Evolutionary conservation across 1,140 invertebrate species (phyloP).

Genomic region (Drosophila suzukii): DNA sequence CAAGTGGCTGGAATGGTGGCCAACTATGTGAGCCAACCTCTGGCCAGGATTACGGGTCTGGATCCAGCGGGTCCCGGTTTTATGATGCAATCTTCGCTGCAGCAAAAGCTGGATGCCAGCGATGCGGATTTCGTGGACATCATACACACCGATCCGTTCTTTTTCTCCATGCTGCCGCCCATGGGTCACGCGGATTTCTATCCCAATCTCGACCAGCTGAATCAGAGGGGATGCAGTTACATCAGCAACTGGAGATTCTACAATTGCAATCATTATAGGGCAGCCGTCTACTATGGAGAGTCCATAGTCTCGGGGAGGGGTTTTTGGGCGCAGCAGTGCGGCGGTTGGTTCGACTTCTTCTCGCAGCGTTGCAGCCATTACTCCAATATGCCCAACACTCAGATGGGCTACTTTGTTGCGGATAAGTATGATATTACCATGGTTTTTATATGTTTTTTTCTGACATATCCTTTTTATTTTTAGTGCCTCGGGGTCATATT

Average conservation of each 20-base stretch:
- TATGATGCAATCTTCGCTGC: constrained; percentile 25
- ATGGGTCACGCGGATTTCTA: constrained; percentile 92
- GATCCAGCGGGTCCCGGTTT: constrained; percentile 81
- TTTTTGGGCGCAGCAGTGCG: constrained; percentile 75
- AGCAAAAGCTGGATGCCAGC: constrained; percentile 68
- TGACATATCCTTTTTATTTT: neutral
- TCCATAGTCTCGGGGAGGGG: constrained; percentile 84
- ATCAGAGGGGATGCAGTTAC: constrained; percentile 90
- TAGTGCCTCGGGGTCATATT: constrained; percentile 70
- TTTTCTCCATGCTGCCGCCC: constrained; percentile 86
- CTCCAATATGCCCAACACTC: constrained; percentile 47
- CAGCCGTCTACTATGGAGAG: constrained; percentile 86
- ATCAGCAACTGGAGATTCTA: constrained; percentile 51
- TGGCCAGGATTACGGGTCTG: constrained; percentile 75
- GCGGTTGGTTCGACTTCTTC: constrained; percentile 67
- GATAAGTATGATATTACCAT: constrained; percentile 30
- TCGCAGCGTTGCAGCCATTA: constrained; percentile 61
- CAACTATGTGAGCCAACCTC: constrained; percentile 61
- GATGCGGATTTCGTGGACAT: constrained; percentile 92
- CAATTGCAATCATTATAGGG: constrained; percentile 86
- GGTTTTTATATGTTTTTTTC: too few relatives aligned
- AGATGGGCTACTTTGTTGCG: constrained; percentile 75
- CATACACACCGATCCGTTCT: constrained; percentile 89
- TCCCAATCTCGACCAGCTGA: constrained; percentile 89
- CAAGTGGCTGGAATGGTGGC: constrained; percentile 94